phyloP scores from a whole-genome alignment of 2,113 vertebrate genomes.

The Syrrhaptes paradoxus region DNA sequence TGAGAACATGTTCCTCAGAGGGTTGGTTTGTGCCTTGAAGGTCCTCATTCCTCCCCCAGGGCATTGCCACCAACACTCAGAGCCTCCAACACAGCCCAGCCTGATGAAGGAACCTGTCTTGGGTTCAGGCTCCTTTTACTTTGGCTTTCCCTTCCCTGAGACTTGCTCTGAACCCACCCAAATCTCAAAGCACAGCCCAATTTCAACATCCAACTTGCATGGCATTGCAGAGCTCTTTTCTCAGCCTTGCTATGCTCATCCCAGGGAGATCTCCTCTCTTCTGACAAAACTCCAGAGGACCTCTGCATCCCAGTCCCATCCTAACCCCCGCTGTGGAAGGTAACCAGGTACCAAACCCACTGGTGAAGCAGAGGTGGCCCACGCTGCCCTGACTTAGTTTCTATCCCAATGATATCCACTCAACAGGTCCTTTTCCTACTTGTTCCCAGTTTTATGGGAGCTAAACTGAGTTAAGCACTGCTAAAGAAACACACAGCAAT shows the following conservation, averaged over 20 bases:
- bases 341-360: not conserved
- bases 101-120: not conserved
- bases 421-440: not conserved
- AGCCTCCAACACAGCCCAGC: not conserved
- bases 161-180: not conserved
- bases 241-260: not conserved
- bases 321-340: not conserved
- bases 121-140: not conserved
- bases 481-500: not conserved
- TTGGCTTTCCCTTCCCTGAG: not conserved
- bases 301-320: not conserved
- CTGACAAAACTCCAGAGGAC: not conserved
- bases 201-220: not conserved
- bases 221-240: not conserved
- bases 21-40: not conserved
- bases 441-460: not conserved
- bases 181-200: not conserved
- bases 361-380: not conserved
- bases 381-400: too few relatives aligned
- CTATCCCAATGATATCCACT: fast-evolving
- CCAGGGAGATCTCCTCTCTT: not conserved
- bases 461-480: not conserved
- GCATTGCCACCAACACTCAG: not conserved
- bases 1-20: not conserved
- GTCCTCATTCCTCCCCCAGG: not conserved